Evolutionary conservation across 2,113 vertebrate species (phyloP).

Genomic region (Actinemys pallida): DNA sequence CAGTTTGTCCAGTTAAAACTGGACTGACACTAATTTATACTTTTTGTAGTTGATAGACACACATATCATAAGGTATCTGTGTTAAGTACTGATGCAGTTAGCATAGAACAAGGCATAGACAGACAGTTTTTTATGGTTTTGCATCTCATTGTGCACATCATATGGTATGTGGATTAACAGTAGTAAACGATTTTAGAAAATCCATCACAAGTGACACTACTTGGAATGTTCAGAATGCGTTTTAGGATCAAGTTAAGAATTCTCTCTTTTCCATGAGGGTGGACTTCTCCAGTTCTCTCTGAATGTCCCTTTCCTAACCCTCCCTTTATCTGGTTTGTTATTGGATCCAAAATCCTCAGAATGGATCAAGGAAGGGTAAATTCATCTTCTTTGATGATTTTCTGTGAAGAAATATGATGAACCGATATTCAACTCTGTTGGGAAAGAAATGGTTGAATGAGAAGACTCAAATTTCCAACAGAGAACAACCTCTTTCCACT

Average conservation of each 20-base stretch:
- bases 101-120: neutral
- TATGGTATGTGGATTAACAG: neutral
- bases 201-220: neutral
- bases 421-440: constrained; percentile 17
- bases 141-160: neutral
- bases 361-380: neutral
- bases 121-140: neutral
- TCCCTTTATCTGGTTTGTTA: neutral
- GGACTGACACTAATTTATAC: neutral
- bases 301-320: neutral
- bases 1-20: neutral
- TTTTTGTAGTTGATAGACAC: neutral
- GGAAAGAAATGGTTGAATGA: neutral
- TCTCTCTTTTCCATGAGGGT: neutral
- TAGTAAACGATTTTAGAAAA: neutral
- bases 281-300: neutral
- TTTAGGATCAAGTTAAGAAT: neutral
- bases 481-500: constrained; percentile 25
- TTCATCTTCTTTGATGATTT: neutral
- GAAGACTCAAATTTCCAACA: neutral
- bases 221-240: neutral
- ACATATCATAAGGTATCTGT: neutral
- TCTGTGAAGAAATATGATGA: neutral
- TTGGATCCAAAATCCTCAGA: neutral
- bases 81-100: neutral